Evolutionary conservation across 1,140 invertebrate genomes (phyloP).

Genomic region (Drosophila mayri): DNA sequence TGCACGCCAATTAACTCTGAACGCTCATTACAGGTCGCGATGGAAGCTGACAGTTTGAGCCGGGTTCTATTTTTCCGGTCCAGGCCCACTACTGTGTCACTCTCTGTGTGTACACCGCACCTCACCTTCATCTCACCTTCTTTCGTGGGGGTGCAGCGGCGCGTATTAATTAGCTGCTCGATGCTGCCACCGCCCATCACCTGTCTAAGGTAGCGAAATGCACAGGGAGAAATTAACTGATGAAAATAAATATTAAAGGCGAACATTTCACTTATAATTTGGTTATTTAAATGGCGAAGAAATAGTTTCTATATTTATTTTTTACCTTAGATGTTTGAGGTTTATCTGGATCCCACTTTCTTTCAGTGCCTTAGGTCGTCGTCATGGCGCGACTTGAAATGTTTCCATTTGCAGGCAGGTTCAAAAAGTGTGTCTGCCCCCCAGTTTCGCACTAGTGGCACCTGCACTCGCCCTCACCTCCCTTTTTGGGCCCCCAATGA

Average conservation of each 20-base stretch:
- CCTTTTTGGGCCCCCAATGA: conserved; percentile 17
- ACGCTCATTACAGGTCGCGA: conserved; percentile 73
- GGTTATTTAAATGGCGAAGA: not conserved
- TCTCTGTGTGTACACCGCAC: conserved; percentile 35
- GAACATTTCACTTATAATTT: not conserved
- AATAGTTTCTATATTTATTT: too few species aligned
- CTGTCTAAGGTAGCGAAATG: conserved; percentile 19
- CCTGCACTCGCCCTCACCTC: conserved; percentile 6
- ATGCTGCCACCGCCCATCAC: conserved; percentile 54
- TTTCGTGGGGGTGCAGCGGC: conserved; percentile 66
- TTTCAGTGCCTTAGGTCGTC: conserved; percentile 19
- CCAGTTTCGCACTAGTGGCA: conserved; percentile 1
- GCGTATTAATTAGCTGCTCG: conserved; percentile 80
- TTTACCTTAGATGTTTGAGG: too few species aligned
- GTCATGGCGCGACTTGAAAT: conserved; percentile 60
- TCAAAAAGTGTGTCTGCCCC: conserved; percentile 67
- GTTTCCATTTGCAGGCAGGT: conserved; percentile 76
- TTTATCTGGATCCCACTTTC: not conserved
- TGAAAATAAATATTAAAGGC: too few species aligned
- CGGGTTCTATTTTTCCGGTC: conserved; percentile 21
- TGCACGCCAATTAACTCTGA: conserved; percentile 79
- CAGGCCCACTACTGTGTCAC: conserved; percentile 34
- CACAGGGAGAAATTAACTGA: not conserved
- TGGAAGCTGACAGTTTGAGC: conserved; percentile 53
- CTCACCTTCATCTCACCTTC: conserved; percentile 4